A percentile compares a stretch with the other conserved stretches of the same genome.
These are phyloP conservation scores for Chaitophorus viminalis DNA, from an alignment of 2,888 invertebrate genomes.

Conservation along the genomic window DNA sequence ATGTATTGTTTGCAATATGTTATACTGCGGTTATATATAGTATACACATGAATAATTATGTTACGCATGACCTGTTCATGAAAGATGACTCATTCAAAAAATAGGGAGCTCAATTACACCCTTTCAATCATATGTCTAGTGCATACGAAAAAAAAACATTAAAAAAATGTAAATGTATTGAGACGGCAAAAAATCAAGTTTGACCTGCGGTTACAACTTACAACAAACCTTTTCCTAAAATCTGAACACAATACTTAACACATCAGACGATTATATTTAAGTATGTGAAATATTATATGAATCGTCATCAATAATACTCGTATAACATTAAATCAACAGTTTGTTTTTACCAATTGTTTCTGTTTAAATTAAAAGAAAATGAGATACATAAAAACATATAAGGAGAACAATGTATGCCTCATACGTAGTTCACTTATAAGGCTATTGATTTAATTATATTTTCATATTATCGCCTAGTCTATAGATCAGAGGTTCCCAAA, in stretches of 20 bases:
- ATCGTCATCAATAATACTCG: not conserved
- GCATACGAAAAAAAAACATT: slow-evolving; percentile 9
- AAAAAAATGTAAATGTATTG: not conserved
- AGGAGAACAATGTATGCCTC: no score
- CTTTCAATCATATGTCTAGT: slow-evolving; percentile 36
- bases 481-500: no score
- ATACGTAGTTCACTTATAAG: no score
- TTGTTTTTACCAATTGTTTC: not conserved
- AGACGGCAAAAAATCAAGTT: slow-evolving; percentile 5
- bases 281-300: slow-evolving; percentile 12
- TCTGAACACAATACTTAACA: not conserved
- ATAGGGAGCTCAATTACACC: slow-evolving; percentile 59
- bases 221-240: not conserved
- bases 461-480: no score
- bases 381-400: no score
- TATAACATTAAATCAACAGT: not conserved
- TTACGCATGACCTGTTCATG: slow-evolving; percentile 54
- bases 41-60: slow-evolving; percentile 41
- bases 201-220: no score
- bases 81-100: slow-evolving; percentile 59
- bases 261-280: not conserved
- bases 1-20: not conserved
- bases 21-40: not conserved
- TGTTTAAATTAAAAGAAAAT: not conserved
- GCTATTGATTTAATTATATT: no score